phyloP scores from a whole-genome alignment of 2,113 vertebrate genomes.

The Xiphophorus couchianus region DNA sequence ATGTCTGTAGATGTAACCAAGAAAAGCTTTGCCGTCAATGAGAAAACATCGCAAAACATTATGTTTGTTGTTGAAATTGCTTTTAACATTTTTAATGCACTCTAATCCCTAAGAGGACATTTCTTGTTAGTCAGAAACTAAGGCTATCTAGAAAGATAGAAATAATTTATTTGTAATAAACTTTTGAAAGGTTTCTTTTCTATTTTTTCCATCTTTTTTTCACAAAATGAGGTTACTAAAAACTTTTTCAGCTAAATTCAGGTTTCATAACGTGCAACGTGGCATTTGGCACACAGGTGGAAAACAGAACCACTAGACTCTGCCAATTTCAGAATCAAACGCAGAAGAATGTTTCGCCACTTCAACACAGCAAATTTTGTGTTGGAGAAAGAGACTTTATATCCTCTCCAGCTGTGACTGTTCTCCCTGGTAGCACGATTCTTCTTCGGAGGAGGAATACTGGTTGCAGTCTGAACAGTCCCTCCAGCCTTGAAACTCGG shows the following conservation, averaged over 20 bases:
- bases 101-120: background rate
- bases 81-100: background rate
- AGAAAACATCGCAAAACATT: too few species aligned
- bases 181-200: background rate
- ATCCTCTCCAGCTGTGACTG: conserved; percentile 67
- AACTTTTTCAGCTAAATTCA: background rate
- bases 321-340: conserved; percentile 33
- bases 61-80: background rate
- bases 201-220: background rate
- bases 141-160: background rate
- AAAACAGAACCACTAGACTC: conserved; percentile 14
- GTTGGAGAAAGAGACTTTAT: conserved; percentile 62
- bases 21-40: too few species aligned
- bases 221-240: too few species aligned
- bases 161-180: background rate
- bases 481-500: conserved; percentile 46
- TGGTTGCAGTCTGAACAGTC: conserved; percentile 41
- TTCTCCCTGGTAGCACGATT: conserved; percentile 52
- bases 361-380: conserved; percentile 38
- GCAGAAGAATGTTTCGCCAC: conserved; percentile 40
- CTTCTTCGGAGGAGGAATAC: conserved; percentile 50
- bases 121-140: background rate
- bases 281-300: conserved; percentile 25
- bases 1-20: too few species aligned
- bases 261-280: conserved; percentile 2